phyloP scores from a whole-genome alignment of 2,113 vertebrate genomes.

The Panthera uncia region DNA sequence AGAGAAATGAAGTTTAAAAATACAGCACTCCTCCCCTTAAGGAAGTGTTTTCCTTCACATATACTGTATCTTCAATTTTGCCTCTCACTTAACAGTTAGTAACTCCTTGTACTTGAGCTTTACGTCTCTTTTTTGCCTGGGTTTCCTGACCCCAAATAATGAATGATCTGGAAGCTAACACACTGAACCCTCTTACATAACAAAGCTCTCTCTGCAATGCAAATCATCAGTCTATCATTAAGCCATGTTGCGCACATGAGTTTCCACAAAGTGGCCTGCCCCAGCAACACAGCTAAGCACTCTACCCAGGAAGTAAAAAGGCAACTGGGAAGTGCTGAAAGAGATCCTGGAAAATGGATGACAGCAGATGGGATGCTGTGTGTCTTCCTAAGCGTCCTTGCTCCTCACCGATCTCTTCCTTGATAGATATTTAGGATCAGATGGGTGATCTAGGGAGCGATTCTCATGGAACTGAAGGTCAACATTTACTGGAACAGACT shows the following conservation, averaged over 20 bases:
- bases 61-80: background rate
- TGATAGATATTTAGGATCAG: slow-evolving; percentile 38
- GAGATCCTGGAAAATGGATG: slow-evolving; percentile 49
- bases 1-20: background rate
- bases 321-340: background rate
- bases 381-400: slow-evolving; percentile 20
- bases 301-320: slow-evolving; percentile 42
- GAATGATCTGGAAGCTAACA: slow-evolving; percentile 38
- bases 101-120: background rate
- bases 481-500: slow-evolving; percentile 43
- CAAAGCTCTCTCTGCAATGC: slow-evolving; percentile 34
- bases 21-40: background rate
- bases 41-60: background rate
- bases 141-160: slow-evolving; percentile 12
- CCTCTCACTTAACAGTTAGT: slow-evolving; percentile 25
- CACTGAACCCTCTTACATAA: background rate
- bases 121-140: slow-evolving; percentile 18
- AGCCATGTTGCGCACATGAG: background rate
- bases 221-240: slow-evolving; percentile 45
- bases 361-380: slow-evolving; percentile 36
- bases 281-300: background rate
- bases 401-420: slow-evolving; percentile 49
- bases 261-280: background rate
- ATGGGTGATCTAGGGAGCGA: slow-evolving; percentile 37
- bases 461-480: slow-evolving; percentile 16